Evolutionary conservation across 2,797 vertebrate genomes (phyloP), one percentile per base, ranked within the genome.

Genomic region (Helostoma temminkii): DNA sequence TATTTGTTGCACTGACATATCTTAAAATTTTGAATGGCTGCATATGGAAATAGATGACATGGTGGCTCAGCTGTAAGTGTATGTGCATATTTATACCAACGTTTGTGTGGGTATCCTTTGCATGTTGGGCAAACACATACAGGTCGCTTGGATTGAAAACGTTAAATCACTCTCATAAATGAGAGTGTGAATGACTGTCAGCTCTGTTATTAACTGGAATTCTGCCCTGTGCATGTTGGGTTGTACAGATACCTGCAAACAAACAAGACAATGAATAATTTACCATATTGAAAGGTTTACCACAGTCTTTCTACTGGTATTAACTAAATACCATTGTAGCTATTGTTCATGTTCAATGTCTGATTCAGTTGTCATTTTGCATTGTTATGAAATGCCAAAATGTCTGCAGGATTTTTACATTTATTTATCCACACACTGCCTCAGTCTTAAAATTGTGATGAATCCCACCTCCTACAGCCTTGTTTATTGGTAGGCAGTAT

Each of bases 241-340:
- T 68, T 71, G 64, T 66, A 75, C 67, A 74, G 32, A 5, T 28
- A 24, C 52, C 55, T 62, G 54, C 59, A 70, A 66, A 80, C 66
- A 79, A 78, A 68, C 57, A 65, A 57, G 41, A 74, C 53, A 48
- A 74, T 83, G 53, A 80, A 79, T 78, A 65, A 80, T 83, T 84
- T 65, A 77, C 22, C 1, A 2, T 68, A 70, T 50, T 60, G 28
- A 78, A 64, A 80, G 55, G 57, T 85, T 84, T 78, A 69, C 73
- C 62, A 69, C 39, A 66, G 71, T 65, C 74, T 59, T 24, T 74
- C 55, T 45, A 19, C 53, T 54, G 22, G 18, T 78, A 61, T 80
- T 68, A 71, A 60, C 32, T 59, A 66, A 79, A 73, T 71, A 68
- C 39, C 59, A 67, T 72, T 34, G 39, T 65, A 76, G 79, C 49